Evolutionary conservation across 2,797 vertebrate genomes (phyloP).

Genomic region (Melanotaenia boesemani): DNA sequence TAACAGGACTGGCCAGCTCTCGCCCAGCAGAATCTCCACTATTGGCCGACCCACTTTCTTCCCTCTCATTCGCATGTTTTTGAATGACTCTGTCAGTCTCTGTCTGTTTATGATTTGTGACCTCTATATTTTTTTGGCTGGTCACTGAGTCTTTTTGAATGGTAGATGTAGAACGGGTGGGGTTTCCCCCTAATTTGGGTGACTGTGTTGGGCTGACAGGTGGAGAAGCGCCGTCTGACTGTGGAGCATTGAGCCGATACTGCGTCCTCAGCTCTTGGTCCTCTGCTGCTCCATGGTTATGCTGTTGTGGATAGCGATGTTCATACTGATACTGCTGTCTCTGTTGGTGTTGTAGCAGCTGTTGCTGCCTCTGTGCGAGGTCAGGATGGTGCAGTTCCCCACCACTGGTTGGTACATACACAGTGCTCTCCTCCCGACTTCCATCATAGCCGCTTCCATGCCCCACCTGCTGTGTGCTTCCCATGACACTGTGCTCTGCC

Average conservation of each 20-base stretch:
- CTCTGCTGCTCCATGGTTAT: constrained; percentile 17
- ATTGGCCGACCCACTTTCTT: constrained; percentile 52
- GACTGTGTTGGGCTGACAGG: constrained; percentile 40
- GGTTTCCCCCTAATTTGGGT: constrained; percentile 20
- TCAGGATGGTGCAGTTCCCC: constrained; percentile 42
- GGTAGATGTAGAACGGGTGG: constrained; percentile 32
- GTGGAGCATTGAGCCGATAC: constrained; percentile 57
- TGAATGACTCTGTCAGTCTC: constrained; percentile 44
- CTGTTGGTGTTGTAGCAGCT: constrained; percentile 55
- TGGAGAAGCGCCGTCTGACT: constrained; percentile 60
- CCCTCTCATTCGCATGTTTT: constrained; percentile 41
- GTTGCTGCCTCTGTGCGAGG: constrained; percentile 58
- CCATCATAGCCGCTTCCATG: constrained; percentile 66
- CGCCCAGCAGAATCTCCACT: constrained; percentile 39
- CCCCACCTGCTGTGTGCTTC: constrained; percentile 36
- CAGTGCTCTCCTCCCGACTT: constrained; percentile 54
- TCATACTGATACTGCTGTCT: constrained; percentile 52
- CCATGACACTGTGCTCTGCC: constrained; percentile 53
- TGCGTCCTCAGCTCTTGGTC: constrained; percentile 59
- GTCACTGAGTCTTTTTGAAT: constrained; percentile 59
- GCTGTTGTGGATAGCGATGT: constrained; percentile 35
- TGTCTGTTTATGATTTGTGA: constrained; percentile 48
- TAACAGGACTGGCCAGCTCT: constrained; percentile 51
- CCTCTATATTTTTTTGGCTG: constrained; percentile 33
- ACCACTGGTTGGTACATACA: constrained; percentile 19